Evolutionary conservation across 2,113 vertebrate genomes (phyloP), one percentile per base, ranked within the genome.

Genomic region (Tragelaphus scriptus): DNA sequence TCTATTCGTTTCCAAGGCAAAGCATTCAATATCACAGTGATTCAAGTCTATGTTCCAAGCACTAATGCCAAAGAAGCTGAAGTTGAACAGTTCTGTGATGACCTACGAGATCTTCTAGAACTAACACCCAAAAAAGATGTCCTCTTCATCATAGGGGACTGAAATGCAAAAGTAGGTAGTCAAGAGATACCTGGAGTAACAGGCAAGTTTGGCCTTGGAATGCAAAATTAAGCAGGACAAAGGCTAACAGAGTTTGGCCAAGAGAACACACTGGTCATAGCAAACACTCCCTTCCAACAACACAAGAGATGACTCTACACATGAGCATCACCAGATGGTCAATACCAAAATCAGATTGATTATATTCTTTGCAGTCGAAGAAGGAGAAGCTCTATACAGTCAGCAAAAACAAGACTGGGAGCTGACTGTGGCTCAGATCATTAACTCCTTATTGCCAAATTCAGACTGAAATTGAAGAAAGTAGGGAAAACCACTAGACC

Each of bases 341-440:
- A 71, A 71, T 1, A 40, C 1, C 0, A 0, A 71, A 71, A 71
- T 40, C 19, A 40, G 19, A 71, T 23, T 40, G 19, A 71, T 40
- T 71, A 23, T 40, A 40, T 71, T 71, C 19, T 71, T 71, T 36
- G n/a, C 17, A 36, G 65, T 71, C 19, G 0, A 23, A 36, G 68
- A 40, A 23, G n/a, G 19, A 21, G n/a, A 23, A 71, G n/a, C n/a
- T 71, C 68, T 71, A 71, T 71, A 71, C 5, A 71, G n/a, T 40
- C 68, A 71, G 4, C n/a, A 71, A 36, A 71, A 71, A 71, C 19
- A 71, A 71, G 68, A 71, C 68, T 1, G 23, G n/a, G 68, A 71
- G n/a, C n/a, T 71, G 65, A 71, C n/a, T 71, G 19, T 71, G 65
- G 65, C n/a, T 6, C n/a, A 36, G 65, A 71, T 36, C 19, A 71